These are phyloP conservation scores for Megaceryle alcyon DNA, from an alignment of 2,797 vertebrate genomes.

Conservation along the genomic window DNA sequence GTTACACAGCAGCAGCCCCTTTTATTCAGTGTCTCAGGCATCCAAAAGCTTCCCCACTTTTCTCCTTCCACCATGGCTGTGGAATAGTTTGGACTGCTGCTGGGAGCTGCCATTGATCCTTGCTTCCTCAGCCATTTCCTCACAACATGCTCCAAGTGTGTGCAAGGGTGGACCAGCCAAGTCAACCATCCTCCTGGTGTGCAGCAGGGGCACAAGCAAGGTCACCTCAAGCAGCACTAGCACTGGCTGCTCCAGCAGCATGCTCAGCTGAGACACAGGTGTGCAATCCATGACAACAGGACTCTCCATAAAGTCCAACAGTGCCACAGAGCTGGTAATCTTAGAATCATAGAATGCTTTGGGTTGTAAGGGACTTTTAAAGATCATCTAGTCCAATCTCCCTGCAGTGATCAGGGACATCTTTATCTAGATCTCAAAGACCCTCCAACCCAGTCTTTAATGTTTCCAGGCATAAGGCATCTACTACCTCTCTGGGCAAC, in stretches of 20 bases:
- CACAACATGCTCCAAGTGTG: too few species aligned
- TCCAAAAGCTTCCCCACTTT: neutral
- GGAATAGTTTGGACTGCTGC: neutral
- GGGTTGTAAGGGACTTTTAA: too few species aligned
- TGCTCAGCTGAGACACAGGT: fast-evolving
- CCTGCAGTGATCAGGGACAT: too few species aligned
- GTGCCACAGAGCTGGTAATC: neutral
- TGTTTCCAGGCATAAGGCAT: too few species aligned
- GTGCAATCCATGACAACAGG: fast-evolving
- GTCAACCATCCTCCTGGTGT: neutral
- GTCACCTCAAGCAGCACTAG: neutral
- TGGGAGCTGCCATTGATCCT: neutral
- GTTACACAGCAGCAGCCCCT: neutral
- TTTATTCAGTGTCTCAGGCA: neutral
- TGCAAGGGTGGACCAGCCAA: neutral
- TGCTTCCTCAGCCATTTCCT: neutral
- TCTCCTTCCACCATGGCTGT: neutral
- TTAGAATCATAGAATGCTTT: too few species aligned
- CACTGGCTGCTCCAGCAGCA: fast-evolving
- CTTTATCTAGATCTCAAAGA: too few species aligned
- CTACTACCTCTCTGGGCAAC: too few species aligned
- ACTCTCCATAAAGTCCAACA: fast-evolving
- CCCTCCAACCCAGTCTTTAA: too few species aligned
- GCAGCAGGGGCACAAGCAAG: neutral
- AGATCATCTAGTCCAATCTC: too few species aligned